A percentile compares a stretch with the other conserved stretches of the same genome.
phyloP scores from a whole-genome alignment of 2,797 vertebrate species.

The Gadopsis bispinosus region DNA sequence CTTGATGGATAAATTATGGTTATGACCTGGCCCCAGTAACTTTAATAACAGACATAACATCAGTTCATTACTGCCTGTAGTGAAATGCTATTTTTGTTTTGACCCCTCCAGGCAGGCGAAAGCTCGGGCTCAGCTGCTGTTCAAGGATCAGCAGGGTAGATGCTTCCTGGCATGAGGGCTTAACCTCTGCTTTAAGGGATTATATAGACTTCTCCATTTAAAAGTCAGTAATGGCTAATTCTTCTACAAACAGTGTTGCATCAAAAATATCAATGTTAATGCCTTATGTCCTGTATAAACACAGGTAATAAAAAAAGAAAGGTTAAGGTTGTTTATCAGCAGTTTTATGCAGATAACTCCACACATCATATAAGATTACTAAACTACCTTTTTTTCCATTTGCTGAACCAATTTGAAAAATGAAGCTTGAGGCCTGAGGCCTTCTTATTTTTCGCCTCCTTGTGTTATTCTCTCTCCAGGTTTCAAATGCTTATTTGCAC shows the following conservation, averaged over 20 bases:
- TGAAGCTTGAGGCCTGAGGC: conserved; percentile 32
- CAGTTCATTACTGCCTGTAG: conserved; percentile 12
- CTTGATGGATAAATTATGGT: conserved; percentile 10
- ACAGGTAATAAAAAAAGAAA: background rate
- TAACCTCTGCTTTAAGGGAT: conserved; percentile 40
- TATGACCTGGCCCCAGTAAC: background rate
- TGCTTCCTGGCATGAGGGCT: conserved; percentile 13
- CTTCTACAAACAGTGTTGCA: conserved; percentile 13
- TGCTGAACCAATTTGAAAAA: conserved; percentile 50
- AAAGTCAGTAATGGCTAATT: conserved; percentile 12
- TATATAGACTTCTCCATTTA: conserved; percentile 10
- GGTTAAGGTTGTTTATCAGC: conserved; percentile 13
- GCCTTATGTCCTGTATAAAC: background rate
- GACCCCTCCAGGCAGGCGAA: conserved; percentile 24
- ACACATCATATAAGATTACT: conserved; percentile 43
- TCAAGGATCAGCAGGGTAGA: conserved; percentile 15
- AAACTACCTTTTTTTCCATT: conserved; percentile 28
- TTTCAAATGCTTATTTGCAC: conserved; percentile 21
- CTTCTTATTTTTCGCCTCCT: background rate
- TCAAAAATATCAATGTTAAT: conserved; percentile 13
- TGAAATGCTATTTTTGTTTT: conserved; percentile 9
- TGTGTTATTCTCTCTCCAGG: conserved; percentile 1
- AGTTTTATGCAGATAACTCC: conserved; percentile 42
- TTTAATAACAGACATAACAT: conserved; percentile 12
- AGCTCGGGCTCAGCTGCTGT: conserved; percentile 7